These are phyloP conservation scores for Heliothis virescens DNA, from an alignment of 1,140 invertebrate genomes.

Conservation along the genomic window DNA sequence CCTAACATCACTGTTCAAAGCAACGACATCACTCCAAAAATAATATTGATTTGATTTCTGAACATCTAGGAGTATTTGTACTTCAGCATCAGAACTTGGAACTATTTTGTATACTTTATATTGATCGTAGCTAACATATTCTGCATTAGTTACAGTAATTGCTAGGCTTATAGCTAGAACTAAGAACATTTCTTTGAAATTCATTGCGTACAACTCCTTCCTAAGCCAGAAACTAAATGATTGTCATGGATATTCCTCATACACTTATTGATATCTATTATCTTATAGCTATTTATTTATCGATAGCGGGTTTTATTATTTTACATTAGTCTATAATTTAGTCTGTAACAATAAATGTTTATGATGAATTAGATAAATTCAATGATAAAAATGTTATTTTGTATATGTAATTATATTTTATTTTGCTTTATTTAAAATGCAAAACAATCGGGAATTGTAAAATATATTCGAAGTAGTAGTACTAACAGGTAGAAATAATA, in stretches of 20 bases:
- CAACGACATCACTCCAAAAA: slow-evolving; percentile 65
- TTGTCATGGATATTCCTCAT: not conserved
- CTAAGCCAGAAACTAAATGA: not conserved
- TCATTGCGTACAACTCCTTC: slow-evolving; percentile 45
- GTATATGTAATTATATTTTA: no score
- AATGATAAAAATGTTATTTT: not conserved
- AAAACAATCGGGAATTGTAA: no score
- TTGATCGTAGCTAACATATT: slow-evolving; percentile 75
- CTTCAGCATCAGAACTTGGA: slow-evolving; percentile 68
- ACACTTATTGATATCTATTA: slow-evolving; percentile 15
- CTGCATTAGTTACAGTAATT: slow-evolving; percentile 55
- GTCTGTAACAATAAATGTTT: slow-evolving; percentile 13
- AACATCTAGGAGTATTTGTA: slow-evolving; percentile 58
- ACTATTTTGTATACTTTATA: slow-evolving; percentile 83
- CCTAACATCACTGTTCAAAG: slow-evolving; percentile 56
- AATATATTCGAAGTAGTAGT: no score
- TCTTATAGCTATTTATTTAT: not conserved
- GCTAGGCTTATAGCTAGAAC: slow-evolving; percentile 32
- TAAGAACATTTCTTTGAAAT: slow-evolving; percentile 53
- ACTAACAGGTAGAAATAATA: no score
- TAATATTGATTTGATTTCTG: slow-evolving; percentile 55
- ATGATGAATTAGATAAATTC: slow-evolving; percentile 32
- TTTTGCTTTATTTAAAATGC: no score
- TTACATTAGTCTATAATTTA: slow-evolving; percentile 6
- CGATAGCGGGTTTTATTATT: slow-evolving; percentile 27